phyloP scores from a whole-genome alignment of 2,888 invertebrate genomes.

The Drosophila lutescens region DNA sequence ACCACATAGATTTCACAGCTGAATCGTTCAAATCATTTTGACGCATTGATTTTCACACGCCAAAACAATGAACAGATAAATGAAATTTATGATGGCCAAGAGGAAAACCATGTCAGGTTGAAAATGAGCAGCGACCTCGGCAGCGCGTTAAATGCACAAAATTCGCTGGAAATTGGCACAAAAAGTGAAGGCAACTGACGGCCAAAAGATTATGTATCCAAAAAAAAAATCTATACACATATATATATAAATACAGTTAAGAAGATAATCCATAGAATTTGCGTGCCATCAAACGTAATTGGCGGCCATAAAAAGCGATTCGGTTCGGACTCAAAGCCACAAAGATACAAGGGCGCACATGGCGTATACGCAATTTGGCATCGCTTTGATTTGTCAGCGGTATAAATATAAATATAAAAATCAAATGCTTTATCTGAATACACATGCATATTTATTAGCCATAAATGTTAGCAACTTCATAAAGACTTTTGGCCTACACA shows the following conservation, averaged over 20 bases:
- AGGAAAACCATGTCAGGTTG: constrained; percentile 31
- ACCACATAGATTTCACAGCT: constrained; percentile 10
- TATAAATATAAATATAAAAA: constrained; percentile 24
- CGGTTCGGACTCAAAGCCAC: constrained; percentile 24
- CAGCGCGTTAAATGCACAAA: constrained; percentile 25
- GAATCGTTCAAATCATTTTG: constrained; percentile 33
- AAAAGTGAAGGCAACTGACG: constrained; percentile 11
- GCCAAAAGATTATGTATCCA: background rate
- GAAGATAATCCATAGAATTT: constrained; percentile 31
- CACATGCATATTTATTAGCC: constrained; percentile 41
- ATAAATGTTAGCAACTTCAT: constrained; percentile 39
- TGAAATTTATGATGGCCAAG: constrained; percentile 40
- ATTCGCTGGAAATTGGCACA: constrained; percentile 20
- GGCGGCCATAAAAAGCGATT: constrained; percentile 31
- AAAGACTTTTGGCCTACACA: constrained; percentile 16
- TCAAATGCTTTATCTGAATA: constrained; percentile 19
- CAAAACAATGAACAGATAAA: constrained; percentile 46
- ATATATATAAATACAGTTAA: background rate
- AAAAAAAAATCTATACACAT: background rate
- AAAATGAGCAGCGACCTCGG: constrained; percentile 31
- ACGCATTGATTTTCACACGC: constrained; percentile 46
- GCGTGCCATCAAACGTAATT: constrained; percentile 40
- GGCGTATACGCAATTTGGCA: constrained; percentile 24
- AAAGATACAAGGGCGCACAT: constrained; percentile 17
- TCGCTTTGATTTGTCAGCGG: constrained; percentile 30